Percentiles rank a stretch among this genome's conserved stretches.
These are phyloP conservation scores for Talpa occidentalis DNA, from an alignment of 2,113 vertebrate species.

Conservation along the genomic window DNA sequence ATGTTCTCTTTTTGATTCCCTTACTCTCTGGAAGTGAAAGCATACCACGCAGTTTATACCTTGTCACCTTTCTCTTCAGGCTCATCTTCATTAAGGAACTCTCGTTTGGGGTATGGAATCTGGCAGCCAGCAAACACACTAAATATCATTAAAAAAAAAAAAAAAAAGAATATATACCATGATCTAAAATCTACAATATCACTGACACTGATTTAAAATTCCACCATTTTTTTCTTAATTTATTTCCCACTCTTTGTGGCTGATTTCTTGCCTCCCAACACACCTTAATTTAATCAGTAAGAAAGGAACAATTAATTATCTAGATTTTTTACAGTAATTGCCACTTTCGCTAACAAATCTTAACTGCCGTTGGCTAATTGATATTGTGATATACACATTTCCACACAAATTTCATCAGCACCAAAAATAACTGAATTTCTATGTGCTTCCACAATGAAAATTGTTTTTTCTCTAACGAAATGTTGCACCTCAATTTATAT, in stretches of 20 bases:
- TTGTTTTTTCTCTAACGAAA: not conserved
- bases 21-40: not conserved
- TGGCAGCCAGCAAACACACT: conserved; percentile 99
- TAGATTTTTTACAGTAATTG: not conserved
- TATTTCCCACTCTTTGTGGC: not conserved
- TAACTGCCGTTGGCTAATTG: not conserved
- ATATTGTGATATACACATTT: not conserved
- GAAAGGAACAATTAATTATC: conserved; percentile 53
- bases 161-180: conserved; percentile 10
- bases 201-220: conserved; percentile 34
- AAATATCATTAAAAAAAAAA: conserved; percentile 69
- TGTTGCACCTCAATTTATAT: not conserved
- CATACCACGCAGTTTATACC: conserved; percentile 83
- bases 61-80: conserved; percentile 98
- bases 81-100: conserved; percentile 98
- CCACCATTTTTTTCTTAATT: not conserved
- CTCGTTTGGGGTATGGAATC: conserved; percentile 98
- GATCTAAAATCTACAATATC: not conserved
- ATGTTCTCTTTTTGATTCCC: not conserved
- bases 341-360: not conserved
- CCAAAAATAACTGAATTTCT: conserved; percentile 20
- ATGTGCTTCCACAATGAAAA: conserved; percentile 13
- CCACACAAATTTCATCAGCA: not conserved
- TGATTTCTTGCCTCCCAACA: conserved; percentile 49
- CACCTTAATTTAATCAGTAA: conserved; percentile 54